These are phyloP conservation scores for Echinometra lucunter DNA, from an alignment of 53 echinoderm and acorn worm genomes.

Conservation along the genomic window DNA sequence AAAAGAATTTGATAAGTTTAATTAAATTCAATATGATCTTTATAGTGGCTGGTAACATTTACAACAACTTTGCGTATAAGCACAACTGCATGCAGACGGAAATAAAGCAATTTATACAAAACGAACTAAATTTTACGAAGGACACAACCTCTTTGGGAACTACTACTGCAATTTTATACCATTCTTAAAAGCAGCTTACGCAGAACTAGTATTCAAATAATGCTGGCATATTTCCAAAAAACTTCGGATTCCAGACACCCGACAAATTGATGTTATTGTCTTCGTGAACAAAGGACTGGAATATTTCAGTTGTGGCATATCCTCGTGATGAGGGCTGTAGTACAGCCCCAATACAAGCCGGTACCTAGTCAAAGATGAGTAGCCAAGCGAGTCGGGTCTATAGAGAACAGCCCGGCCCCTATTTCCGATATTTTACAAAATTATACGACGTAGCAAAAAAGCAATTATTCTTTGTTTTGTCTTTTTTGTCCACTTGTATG, in stretches of 20 bases:
- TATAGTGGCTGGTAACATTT: no score
- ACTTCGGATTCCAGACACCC: neutral
- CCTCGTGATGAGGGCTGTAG: neutral
- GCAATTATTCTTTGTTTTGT: conserved; percentile 40
- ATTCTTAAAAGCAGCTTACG: no score
- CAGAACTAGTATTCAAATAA: no score
- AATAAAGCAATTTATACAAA: no score
- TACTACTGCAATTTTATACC: no score
- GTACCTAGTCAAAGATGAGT: neutral
- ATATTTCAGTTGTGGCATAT: conserved; percentile 3
- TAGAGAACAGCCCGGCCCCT: conserved; percentile 45
- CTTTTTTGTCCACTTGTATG: neutral
- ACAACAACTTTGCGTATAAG: no score
- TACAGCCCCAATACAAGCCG: neutral
- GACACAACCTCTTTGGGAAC: no score
- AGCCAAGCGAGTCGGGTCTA: conserved; percentile 45
- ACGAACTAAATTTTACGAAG: no score
- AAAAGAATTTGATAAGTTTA: no score
- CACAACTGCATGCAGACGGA: no score
- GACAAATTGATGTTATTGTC: conserved; percentile 20
- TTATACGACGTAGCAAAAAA: neutral
- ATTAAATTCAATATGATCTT: no score
- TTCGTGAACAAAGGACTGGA: conserved; percentile 36
- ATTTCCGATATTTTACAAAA: conserved; percentile 61
- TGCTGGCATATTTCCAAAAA: conserved; percentile 23